A percentile compares a stretch with the other conserved stretches of the same genome.
Conservation (phyloP, 1,140 invertebrate genomes). For the Goniozus legneri region DNA sequence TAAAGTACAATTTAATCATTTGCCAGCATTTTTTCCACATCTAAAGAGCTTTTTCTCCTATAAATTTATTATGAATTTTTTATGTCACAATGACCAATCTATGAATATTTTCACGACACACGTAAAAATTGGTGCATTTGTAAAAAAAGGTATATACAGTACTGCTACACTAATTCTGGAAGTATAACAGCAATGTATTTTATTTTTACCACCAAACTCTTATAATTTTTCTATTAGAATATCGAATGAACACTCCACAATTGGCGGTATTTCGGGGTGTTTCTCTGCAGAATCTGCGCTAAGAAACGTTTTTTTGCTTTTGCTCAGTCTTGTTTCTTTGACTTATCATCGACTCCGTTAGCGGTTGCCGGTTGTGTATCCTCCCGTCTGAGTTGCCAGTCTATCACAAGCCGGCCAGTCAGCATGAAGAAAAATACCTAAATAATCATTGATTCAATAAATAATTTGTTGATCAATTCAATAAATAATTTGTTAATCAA, state of each 20-base stretch:
- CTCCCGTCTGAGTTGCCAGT: constrained; percentile 60
- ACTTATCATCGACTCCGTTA: constrained; percentile 51
- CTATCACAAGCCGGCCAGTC: constrained; percentile 83
- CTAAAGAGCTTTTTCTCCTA: too few species aligned
- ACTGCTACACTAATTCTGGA: too few species aligned
- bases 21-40: too few species aligned
- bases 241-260: not conserved
- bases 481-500: constrained; percentile 7
- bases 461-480: constrained; percentile 56
- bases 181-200: not conserved
- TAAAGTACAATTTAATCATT: too few species aligned
- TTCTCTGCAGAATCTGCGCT: not conserved
- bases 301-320: not conserved
- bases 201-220: not conserved
- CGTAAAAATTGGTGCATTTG: too few species aligned
- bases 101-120: too few species aligned
- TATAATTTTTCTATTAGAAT: not conserved
- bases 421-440: constrained; percentile 92
- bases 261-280: not conserved
- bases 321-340: constrained; percentile 52
- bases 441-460: constrained; percentile 6
- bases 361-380: constrained; percentile 36
- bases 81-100: too few species aligned
- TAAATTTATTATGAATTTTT: too few species aligned
- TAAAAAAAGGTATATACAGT: too few species aligned